A percentile compares a stretch with the other conserved stretches of the same genome.
Conservation (phyloP, 1,140 invertebrate genomes). For the Aphaenogaster ashmeadi region DNA sequence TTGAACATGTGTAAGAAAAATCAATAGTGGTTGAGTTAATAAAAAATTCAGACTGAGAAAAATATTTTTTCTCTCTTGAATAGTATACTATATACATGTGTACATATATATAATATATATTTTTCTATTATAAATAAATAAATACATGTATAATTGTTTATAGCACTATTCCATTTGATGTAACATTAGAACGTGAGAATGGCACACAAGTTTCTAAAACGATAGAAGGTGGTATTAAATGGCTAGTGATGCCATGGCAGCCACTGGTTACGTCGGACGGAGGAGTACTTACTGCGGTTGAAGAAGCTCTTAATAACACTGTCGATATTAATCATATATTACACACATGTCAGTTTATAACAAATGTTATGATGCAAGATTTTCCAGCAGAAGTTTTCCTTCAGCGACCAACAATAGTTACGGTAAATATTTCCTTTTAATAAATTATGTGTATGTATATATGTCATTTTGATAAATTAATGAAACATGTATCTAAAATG, state of each 20-base stretch:
- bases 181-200: constrained; percentile 72
- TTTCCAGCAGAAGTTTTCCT: constrained; percentile 91
- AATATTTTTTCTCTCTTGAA: constrained; percentile 22
- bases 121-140: too few relatives aligned
- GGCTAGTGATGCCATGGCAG: constrained; percentile 88
- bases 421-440: constrained; percentile 83
- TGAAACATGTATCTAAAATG: constrained; percentile 35
- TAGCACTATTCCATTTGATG: constrained; percentile 77
- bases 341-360: constrained; percentile 89
- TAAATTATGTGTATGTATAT: not conserved
- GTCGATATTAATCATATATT: constrained; percentile 84
- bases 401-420: constrained; percentile 89
- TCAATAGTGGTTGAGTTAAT: not conserved
- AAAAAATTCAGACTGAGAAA: not conserved
- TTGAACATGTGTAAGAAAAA: not conserved
- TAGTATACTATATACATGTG: constrained; percentile 13
- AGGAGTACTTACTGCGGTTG: constrained; percentile 87
- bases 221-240: constrained; percentile 84
- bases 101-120: constrained; percentile 29
- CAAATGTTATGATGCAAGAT: constrained; percentile 90
- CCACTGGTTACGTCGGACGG: constrained; percentile 87
- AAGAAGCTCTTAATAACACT: constrained; percentile 86
- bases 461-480: not conserved
- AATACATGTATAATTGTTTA: not conserved
- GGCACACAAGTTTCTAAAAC: constrained; percentile 71